Percentiles rank a stretch among this genome's conserved stretches.
Conservation (phyloP, 2,113 vertebrate species). For the Austrofundulus limnaeus region DNA sequence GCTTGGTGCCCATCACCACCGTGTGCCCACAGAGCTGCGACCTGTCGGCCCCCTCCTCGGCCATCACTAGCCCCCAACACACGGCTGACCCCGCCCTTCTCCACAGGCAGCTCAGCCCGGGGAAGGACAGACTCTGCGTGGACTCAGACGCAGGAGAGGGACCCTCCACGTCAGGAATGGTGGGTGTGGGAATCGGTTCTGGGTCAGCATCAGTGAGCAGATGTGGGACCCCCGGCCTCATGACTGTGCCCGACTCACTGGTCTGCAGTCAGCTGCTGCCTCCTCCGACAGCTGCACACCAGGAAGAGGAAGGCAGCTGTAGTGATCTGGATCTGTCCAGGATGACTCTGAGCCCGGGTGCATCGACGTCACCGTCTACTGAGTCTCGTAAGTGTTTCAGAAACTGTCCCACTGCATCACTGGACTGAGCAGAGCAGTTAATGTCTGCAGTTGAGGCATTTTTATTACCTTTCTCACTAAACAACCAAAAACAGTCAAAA, state of each 20-base stretch:
- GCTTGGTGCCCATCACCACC: constrained; percentile 88
- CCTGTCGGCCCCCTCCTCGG: constrained; percentile 84
- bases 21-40: constrained; percentile 84
- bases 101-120: constrained; percentile 65
- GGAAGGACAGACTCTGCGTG: constrained; percentile 42
- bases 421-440: background rate
- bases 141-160: constrained; percentile 70
- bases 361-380: constrained; percentile 90
- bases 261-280: constrained; percentile 89
- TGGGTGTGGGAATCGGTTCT: constrained; percentile 28
- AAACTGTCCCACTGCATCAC: background rate
- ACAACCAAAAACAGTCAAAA: too few relatives aligned
- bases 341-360: constrained; percentile 94
- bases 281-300: constrained; percentile 79
- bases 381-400: constrained; percentile 87
- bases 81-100: constrained; percentile 78
- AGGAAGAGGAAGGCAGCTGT: constrained; percentile 90
- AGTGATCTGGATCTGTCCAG: constrained; percentile 96
- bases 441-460: too few relatives aligned
- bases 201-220: constrained; percentile 59
- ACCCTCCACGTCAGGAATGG: constrained; percentile 61
- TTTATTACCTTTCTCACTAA: too few relatives aligned
- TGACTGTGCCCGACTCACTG: constrained; percentile 83
- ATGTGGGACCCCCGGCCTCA: constrained; percentile 66
- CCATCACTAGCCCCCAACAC: constrained; percentile 89